A percentile compares a stretch with the other conserved stretches of the same genome.
These are phyloP conservation scores for Triplophysa dalaica DNA, from an alignment of 2,113 vertebrate species.

Conservation along the genomic window DNA sequence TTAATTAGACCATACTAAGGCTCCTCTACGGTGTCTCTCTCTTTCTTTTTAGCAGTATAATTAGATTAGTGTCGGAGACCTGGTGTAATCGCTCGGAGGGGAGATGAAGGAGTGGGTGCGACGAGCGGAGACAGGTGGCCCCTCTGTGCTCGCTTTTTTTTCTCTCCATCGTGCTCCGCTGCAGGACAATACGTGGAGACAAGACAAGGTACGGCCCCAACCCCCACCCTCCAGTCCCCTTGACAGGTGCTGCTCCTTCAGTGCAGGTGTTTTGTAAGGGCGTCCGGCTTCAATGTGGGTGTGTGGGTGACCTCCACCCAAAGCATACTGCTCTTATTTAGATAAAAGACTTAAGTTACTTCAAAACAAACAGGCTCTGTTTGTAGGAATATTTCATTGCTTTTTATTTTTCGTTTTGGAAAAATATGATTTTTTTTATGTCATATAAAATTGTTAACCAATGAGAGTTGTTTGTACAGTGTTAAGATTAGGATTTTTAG, in stretches of 20 bases:
- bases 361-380: not conserved
- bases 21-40: slow-evolving; percentile 42
- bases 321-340: not conserved
- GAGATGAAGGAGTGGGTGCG: slow-evolving; percentile 63
- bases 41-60: slow-evolving; percentile 50
- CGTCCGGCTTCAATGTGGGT: slow-evolving; percentile 9
- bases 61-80: slow-evolving; percentile 52
- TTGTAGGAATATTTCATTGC: not conserved
- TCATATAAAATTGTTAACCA: too few relatives aligned
- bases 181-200: slow-evolving; percentile 37
- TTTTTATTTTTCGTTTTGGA: too few relatives aligned
- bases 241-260: slow-evolving; percentile 39
- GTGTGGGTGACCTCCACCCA: slow-evolving; percentile 13
- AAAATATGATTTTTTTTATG: too few relatives aligned
- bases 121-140: slow-evolving; percentile 52
- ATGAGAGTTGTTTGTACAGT: too few relatives aligned
- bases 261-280: slow-evolving; percentile 35
- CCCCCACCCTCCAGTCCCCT: slow-evolving; percentile 2
- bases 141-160: slow-evolving; percentile 29
- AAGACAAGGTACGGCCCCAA: slow-evolving; percentile 31
- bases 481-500: too few relatives aligned
- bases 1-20: slow-evolving; percentile 55
- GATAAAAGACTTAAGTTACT: not conserved
- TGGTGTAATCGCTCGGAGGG: slow-evolving; percentile 62
- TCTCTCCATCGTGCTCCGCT: slow-evolving; percentile 10